phyloP scores from a whole-genome alignment of 30 jellyfish, hydroid and myxozoan genomes.

The Chrysaora quinquecirrha region DNA sequence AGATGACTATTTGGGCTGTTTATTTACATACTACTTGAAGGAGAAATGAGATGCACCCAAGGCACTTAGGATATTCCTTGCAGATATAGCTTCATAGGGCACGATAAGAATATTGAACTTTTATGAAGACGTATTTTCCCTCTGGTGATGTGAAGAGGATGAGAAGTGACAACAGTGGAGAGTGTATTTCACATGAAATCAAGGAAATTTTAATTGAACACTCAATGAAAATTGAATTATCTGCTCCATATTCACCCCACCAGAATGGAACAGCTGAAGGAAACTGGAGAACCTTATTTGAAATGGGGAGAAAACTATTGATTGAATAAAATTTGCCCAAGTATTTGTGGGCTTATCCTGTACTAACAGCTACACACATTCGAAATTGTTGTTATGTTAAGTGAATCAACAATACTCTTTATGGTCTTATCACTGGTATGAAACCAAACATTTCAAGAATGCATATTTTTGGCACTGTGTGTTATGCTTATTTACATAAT shows the following conservation, averaged over 20 bases:
- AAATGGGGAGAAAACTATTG: conserved; percentile 58
- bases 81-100: conserved; percentile 61
- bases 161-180: conserved; percentile 56
- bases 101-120: conserved; percentile 25
- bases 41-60: conserved; percentile 29
- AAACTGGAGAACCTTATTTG: conserved; percentile 42
- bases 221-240: conserved; percentile 29
- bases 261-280: conserved; percentile 70
- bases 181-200: conserved; percentile 34
- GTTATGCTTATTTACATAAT: conserved; percentile 42
- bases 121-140: neutral
- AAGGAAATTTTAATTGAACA: conserved; percentile 4
- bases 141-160: neutral
- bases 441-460: conserved; percentile 17
- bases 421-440: conserved; percentile 27
- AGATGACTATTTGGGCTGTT: conserved; percentile 40
- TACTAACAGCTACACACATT: conserved; percentile 49
- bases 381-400: neutral
- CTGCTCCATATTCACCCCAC: conserved; percentile 70
- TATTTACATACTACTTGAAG: neutral
- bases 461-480: conserved; percentile 45
- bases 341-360: conserved; percentile 80
- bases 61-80: conserved; percentile 48
- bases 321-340: conserved; percentile 71
- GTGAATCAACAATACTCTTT: neutral